Base-by-base conservation (phyloP, 2,888 invertebrate species). In the Noctua comes region DNA sequence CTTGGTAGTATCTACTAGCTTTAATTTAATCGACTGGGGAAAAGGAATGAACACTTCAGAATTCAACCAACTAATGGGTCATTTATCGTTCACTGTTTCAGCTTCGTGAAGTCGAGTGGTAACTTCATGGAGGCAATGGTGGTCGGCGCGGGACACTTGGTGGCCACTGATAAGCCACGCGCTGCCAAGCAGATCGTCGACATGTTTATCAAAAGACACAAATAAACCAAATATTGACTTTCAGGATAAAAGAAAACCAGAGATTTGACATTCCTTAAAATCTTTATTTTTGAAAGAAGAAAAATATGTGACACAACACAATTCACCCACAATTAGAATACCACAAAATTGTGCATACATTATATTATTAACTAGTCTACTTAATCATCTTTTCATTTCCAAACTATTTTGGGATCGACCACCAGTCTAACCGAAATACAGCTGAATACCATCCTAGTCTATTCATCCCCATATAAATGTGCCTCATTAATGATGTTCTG, bases 121-220 rank as follows among this genome's bases (percentile, higher is more conserved):
- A 79, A 77, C 68, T 93, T 97, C 71, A 93, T 93, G 69, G 96
- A 97, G 80, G 93, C 96, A 4, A 87, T 97, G 77, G 94, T 97
- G 1, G 90, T 97, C 54, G 93, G 95, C 83, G 96, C 97, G 27
- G 97, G 97, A 0, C 97, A 97, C 88, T 95, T 97, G 95, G 96
- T 97, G 11, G 96, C 48, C 31, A 24, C 16, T 31, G 72, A 78
- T 21, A 97, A 97, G 83, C 97, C 97, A 5, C 90, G 92, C 71
- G 95, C 95, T 80, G 95, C 95, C 8, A 88, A 86, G 66, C 80
- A 88, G 57, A 75, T 87, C 48, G 59, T 87, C 13, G 76, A 88
- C 27, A 76, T 68, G 57, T 86, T 88, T 27, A 84, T 82, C n/a
- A 68, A 88, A 0, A 79, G 13, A 64, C 74, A 76, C 18, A 86